Evolutionary conservation across 2,888 invertebrate species (phyloP), one percentile per base, ranked within the genome.

Genomic region (Chrysolina oricalcia): DNA sequence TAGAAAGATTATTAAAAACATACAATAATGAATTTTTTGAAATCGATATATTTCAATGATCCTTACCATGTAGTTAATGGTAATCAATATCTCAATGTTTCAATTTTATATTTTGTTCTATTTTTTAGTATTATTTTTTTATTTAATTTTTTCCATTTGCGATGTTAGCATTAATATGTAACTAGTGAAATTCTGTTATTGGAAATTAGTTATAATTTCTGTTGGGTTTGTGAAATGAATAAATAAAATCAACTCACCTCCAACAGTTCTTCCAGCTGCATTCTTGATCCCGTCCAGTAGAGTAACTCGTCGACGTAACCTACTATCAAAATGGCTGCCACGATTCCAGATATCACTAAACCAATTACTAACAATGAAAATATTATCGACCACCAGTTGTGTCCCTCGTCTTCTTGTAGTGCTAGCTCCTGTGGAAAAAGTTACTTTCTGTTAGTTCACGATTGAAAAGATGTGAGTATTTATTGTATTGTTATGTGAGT

Each of bases 261-360:
- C 82, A 96, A 91, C 88, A 95, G 95, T 90, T 96, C 95, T 90
- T 95, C 95, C 83, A 96, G 90, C 79, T 95, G 94, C 93, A 96
- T 95, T 81, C 96, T 93, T 82, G 94, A 93, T 77, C 96, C 96
- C 85, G 95, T 95, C 96, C 96, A 96, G 89, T 96, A 96, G 80
- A 96, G 91, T 83, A 96, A 91, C 90, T 96, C 96, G 91, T 96
- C 96, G 88, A 96, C 96, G 91, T 96, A 96, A 86, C 96, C 96
- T 88, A 96, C 92, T 88, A 95, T 92, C 91, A 96, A 95, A 90
- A 96, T 96, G 86, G 96, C 96, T 84, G 95, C 95, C 84, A 95
- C 95, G 87, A 96, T 96, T 81, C 96, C 96, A 83, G 95, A 94
- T 90, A 96, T 95, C 86, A 96, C 96, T 89, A 94, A 92, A 88